Conservation (phyloP, 2,113 vertebrate species). For the Lepidothrix coronata region DNA sequence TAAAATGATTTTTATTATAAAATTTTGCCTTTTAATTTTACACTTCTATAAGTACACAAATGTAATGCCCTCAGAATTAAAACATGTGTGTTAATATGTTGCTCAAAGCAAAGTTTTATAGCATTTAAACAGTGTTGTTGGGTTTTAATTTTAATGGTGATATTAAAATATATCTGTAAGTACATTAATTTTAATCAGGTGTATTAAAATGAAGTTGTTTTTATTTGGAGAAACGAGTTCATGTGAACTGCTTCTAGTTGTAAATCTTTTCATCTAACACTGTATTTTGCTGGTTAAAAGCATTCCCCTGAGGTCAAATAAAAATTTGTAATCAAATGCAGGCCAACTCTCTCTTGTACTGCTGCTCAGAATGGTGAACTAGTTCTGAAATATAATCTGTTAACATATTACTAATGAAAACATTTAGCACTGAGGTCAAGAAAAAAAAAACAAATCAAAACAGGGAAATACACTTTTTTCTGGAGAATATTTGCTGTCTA, state of each 20-base stretch:
- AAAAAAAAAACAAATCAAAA: too few relatives aligned
- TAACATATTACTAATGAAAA: conserved; percentile 67
- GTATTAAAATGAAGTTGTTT: not conserved
- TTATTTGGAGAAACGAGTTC: not conserved
- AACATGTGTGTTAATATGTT: not conserved
- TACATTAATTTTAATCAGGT: not conserved
- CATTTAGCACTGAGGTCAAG: not conserved
- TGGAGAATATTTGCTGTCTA: not conserved
- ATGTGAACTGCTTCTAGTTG: not conserved
- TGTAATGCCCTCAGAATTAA: not conserved
- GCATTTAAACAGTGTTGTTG: not conserved
- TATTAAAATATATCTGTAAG: not conserved
- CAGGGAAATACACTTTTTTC: too few relatives aligned
- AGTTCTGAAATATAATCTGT: conserved; percentile 57
- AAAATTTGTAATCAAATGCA: conserved; percentile 48
- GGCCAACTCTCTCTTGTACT: conserved; percentile 51
- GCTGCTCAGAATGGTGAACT: conserved; percentile 37
- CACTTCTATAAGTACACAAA: not conserved
- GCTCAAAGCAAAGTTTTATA: not conserved
- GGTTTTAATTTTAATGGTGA: not conserved
- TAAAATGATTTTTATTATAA: not conserved
- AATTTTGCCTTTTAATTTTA: not conserved
- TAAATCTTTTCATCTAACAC: not conserved
- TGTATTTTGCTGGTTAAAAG: not conserved
- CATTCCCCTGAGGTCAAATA: conserved; percentile 35